Conservation (phyloP, 2,113 vertebrate species). For the Silurus meridionalis region DNA sequence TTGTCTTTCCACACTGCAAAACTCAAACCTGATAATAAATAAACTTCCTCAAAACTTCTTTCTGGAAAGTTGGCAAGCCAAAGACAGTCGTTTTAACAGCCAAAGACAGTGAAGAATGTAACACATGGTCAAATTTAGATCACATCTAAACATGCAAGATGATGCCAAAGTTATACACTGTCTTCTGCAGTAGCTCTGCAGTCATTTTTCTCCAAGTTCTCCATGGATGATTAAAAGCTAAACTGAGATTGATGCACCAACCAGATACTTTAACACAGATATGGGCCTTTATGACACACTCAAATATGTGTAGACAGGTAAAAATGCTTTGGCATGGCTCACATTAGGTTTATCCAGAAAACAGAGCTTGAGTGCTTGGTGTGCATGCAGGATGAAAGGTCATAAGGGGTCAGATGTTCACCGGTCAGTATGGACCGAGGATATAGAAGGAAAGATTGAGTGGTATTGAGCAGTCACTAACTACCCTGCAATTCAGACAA, state of each 20-base stretch:
- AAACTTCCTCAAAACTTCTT: slow-evolving; percentile 21
- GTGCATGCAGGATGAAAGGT: slow-evolving; percentile 45
- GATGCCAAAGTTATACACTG: slow-evolving; percentile 26
- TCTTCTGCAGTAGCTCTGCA: background rate
- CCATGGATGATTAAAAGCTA: background rate
- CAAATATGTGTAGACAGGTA: slow-evolving; percentile 49
- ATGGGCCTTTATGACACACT: slow-evolving; percentile 15
- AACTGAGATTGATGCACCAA: slow-evolving; percentile 8
- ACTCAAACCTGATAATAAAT: background rate
- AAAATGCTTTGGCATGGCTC: slow-evolving; percentile 47
- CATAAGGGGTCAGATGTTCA: slow-evolving; percentile 16
- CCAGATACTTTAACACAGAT: slow-evolving; percentile 9
- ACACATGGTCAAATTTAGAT: background rate
- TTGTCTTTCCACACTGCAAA: background rate
- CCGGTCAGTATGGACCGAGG: slow-evolving; percentile 6
- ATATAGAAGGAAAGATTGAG: slow-evolving; percentile 23
- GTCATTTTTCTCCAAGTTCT: background rate
- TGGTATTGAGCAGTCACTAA: background rate
- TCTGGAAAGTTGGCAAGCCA: slow-evolving; percentile 11
- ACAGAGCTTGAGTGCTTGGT: slow-evolving; percentile 12
- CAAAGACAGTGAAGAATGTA: background rate
- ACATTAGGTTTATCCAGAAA: slow-evolving; percentile 1
- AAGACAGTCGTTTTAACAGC: background rate
- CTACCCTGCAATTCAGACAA: slow-evolving; percentile 23
- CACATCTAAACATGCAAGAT: slow-evolving; percentile 36